A percentile compares a stretch with the other conserved stretches of the same genome.
phyloP scores from a whole-genome alignment of 2,888 invertebrate species.

The Cylloceria caligata region DNA sequence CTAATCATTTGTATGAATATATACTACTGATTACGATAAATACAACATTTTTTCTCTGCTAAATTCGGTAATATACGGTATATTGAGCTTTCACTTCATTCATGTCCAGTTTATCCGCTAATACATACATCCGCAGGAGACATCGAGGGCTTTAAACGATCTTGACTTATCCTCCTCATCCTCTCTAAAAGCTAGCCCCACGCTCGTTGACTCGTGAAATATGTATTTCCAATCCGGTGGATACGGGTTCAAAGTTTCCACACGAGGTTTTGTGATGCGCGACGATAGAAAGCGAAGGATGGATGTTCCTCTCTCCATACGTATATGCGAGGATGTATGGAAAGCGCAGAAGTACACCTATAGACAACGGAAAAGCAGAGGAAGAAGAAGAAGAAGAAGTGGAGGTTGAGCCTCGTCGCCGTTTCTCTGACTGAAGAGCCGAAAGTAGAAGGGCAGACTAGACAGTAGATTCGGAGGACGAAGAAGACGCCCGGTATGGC shows the following conservation, averaged over 20 bases:
- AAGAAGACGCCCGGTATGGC: slow-evolving; percentile 27
- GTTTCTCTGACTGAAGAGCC: slow-evolving; percentile 35
- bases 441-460: slow-evolving; percentile 43
- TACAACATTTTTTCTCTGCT: neutral
- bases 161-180: slow-evolving; percentile 42
- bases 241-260: slow-evolving; percentile 60
- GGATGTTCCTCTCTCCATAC: neutral
- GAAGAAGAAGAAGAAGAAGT: slow-evolving; percentile 44
- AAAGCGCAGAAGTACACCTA: slow-evolving; percentile 14
- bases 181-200: slow-evolving; percentile 30
- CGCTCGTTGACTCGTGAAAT: slow-evolving; percentile 67
- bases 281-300: slow-evolving; percentile 56
- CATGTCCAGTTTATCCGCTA: neutral
- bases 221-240: slow-evolving; percentile 69
- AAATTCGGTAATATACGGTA: neutral
- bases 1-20: neutral
- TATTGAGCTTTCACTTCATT: neutral
- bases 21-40: neutral
- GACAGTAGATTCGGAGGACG: slow-evolving; percentile 61
- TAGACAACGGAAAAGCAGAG: slow-evolving; percentile 29
- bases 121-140: neutral
- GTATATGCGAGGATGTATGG: slow-evolving; percentile 3
- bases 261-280: slow-evolving; percentile 38
- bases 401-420: slow-evolving; percentile 42
- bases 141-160: neutral